phyloP scores from a whole-genome alignment of 2,113 vertebrate species.

The Oreocharis arfaki region DNA sequence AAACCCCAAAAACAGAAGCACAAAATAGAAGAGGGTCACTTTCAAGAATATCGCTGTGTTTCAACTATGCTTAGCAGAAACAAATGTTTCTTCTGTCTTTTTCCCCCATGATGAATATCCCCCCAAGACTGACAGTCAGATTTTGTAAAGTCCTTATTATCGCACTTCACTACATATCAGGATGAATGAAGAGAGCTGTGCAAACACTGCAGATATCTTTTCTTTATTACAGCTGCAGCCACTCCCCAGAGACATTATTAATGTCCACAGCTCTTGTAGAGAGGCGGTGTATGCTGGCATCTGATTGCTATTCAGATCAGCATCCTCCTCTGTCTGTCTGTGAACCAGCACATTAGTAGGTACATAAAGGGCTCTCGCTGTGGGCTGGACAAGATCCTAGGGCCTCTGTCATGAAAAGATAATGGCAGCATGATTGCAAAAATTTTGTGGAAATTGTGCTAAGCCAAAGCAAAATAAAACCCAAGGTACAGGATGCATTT shows the following conservation, averaged over 20 bases:
- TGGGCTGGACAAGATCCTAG: slow-evolving; percentile 8
- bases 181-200: slow-evolving; percentile 25
- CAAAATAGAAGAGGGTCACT: neutral
- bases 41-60: neutral
- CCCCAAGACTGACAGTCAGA: slow-evolving; percentile 27
- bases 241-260: slow-evolving; percentile 58
- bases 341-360: slow-evolving; percentile 50
- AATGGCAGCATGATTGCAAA: neutral
- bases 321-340: slow-evolving; percentile 48
- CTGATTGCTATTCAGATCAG: slow-evolving; percentile 67
- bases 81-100: neutral
- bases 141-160: slow-evolving; percentile 53
- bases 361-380: slow-evolving; percentile 48
- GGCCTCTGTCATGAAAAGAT: neutral
- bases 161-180: slow-evolving; percentile 16
- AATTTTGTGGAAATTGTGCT: slow-evolving; percentile 8
- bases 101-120: neutral
- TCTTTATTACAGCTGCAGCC: slow-evolving; percentile 53
- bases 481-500: neutral
- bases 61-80: neutral
- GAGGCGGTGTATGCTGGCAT: neutral
- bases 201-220: slow-evolving; percentile 30
- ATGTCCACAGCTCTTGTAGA: slow-evolving; percentile 32
- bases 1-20: neutral
- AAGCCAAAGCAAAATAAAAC: neutral